Conservation (phyloP, 2,888 invertebrate species). For the Coelopa pilipes region DNA sequence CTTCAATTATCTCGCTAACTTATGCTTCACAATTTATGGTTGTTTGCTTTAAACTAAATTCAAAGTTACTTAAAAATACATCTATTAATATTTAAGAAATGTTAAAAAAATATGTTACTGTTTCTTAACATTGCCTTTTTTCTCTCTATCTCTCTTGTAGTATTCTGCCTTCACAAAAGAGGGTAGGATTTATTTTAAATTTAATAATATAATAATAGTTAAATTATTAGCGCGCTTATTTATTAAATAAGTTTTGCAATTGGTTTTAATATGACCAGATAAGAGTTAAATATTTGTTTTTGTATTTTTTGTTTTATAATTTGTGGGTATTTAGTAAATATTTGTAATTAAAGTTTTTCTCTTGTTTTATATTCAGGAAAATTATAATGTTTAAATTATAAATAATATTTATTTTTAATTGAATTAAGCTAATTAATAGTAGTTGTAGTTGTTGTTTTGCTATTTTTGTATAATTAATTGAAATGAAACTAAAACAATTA, state of each 20-base stretch:
- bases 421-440: conserved; percentile 4
- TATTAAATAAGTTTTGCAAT: conserved; percentile 43
- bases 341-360: not conserved
- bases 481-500: conserved; percentile 20
- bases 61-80: not conserved
- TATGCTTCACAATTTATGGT: no score
- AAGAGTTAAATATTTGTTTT: conserved; percentile 37
- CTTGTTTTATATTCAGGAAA: conserved; percentile 20
- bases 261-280: conserved; percentile 42
- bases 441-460: conserved; percentile 5
- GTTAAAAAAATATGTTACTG: not conserved
- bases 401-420: not conserved
- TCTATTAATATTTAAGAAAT: not conserved
- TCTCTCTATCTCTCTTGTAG: not conserved
- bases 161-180: not conserved
- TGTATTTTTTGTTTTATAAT: not conserved
- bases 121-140: not conserved
- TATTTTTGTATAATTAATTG: conserved; percentile 1
- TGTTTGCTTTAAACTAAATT: no score
- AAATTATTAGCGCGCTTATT: conserved; percentile 23
- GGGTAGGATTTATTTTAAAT: not conserved
- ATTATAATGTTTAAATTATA: conserved; percentile 17
- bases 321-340: conserved; percentile 3
- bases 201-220: conserved; percentile 26
- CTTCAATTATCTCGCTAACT: no score